phyloP scores from a whole-genome alignment of 1,140 invertebrate genomes.

The Apis laboriosa region DNA sequence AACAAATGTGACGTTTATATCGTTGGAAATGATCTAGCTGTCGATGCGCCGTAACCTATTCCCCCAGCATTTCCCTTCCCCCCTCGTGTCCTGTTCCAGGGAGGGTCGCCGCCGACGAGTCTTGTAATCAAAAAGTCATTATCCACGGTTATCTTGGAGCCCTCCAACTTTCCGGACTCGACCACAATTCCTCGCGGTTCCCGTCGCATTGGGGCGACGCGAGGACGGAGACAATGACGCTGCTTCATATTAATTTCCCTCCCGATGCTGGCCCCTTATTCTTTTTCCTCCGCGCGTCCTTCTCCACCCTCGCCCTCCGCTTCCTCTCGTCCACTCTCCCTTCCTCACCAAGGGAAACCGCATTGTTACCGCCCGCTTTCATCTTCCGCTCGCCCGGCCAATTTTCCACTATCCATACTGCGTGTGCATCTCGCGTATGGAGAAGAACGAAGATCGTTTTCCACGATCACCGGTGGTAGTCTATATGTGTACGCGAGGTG shows the following conservation, averaged over 20 bases:
- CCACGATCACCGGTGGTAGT: no score
- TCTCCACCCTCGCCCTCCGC: slow-evolving; percentile 23
- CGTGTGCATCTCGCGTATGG: neutral
- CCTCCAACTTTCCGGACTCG: slow-evolving; percentile 50
- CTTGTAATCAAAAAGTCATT: slow-evolving; percentile 75
- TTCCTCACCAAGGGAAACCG: slow-evolving; percentile 42
- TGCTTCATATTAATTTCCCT: slow-evolving; percentile 72
- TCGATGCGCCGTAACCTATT: slow-evolving; percentile 32
- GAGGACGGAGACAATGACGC: slow-evolving; percentile 65
- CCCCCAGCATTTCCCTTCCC: slow-evolving; percentile 23
- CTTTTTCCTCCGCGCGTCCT: slow-evolving; percentile 24
- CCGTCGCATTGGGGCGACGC: slow-evolving; percentile 44
- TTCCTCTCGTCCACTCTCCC: neutral
- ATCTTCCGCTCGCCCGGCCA: slow-evolving; percentile 53
- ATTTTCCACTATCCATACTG: slow-evolving; percentile 47
- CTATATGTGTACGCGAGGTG: no score
- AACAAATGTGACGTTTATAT: neutral
- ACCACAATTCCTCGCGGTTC: slow-evolving; percentile 60
- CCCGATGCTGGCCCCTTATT: slow-evolving; percentile 49
- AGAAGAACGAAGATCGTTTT: neutral
- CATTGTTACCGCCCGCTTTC: slow-evolving; percentile 65
- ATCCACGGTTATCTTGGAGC: slow-evolving; percentile 60
- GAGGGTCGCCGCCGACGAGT: slow-evolving; percentile 52
- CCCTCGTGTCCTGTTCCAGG: neutral
- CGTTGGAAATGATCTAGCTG: slow-evolving; percentile 35